A percentile compares a stretch with the other conserved stretches of the same genome.
These are phyloP conservation scores for Pelecanus crispus DNA, from an alignment of 2,113 vertebrate genomes.

Conservation along the genomic window DNA sequence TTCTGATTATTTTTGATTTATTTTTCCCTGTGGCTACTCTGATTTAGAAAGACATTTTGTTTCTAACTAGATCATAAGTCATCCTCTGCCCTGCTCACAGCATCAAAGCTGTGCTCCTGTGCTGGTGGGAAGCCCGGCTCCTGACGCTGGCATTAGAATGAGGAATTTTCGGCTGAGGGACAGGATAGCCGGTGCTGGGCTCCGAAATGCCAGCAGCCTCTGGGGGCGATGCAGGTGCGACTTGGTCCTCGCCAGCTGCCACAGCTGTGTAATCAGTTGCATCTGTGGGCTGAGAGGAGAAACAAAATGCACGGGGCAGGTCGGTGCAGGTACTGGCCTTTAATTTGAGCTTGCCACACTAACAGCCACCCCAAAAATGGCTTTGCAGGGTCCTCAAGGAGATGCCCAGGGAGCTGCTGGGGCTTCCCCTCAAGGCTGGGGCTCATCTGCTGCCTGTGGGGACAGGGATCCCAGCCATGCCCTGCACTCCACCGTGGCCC, in stretches of 20 bases:
- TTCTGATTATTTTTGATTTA: not conserved
- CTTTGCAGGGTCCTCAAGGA: not conserved
- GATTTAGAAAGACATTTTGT: not conserved
- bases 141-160: not conserved
- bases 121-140: not conserved
- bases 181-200: fast-evolving
- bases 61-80: not conserved
- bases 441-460: not conserved
- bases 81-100: not conserved
- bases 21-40: not conserved
- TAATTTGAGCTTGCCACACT: not conserved
- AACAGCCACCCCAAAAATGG: not conserved
- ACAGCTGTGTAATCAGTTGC: not conserved
- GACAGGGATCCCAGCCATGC: fast-evolving
- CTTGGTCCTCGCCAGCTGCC: fast-evolving
- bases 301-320: fast-evolving
- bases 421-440: not conserved
- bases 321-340: not conserved
- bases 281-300: not conserved
- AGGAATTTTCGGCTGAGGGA: not conserved
- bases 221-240: not conserved
- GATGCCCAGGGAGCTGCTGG: not conserved
- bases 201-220: fast-evolving
- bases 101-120: not conserved
- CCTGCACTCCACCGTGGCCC: fast-evolving